phyloP scores from a whole-genome alignment of 2,888 invertebrate genomes.

The Meliscaeva auricollis region DNA sequence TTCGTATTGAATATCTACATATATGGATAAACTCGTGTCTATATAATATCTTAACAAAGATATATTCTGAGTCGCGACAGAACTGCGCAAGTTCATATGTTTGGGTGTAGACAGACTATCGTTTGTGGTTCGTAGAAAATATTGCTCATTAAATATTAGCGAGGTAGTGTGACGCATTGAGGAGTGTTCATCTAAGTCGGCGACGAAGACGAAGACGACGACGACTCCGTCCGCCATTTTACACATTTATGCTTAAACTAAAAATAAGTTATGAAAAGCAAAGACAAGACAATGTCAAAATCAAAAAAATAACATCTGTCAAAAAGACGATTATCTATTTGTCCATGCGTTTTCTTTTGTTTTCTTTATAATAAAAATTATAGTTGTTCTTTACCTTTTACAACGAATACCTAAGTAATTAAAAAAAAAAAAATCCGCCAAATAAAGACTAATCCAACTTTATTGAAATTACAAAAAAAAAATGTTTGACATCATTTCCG shows the following conservation, averaged over 20 bases:
- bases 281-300: conserved; percentile 25
- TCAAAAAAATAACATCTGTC: conserved; percentile 12
- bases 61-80: conserved; percentile 59
- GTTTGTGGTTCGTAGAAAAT: conserved; percentile 62
- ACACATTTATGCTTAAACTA: conserved; percentile 54
- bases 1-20: conserved; percentile 69
- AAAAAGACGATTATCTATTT: conserved; percentile 9
- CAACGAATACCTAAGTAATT: background rate
- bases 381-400: background rate
- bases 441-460: conserved; percentile 58
- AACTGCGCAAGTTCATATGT: conserved; percentile 73
- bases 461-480: conserved; percentile 58
- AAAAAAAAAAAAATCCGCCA: conserved; percentile 27
- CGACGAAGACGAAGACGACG: conserved; percentile 16
- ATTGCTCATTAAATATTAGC: conserved; percentile 69
- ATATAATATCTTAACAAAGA: conserved; percentile 53
- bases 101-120: conserved; percentile 74
- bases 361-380: conserved; percentile 13
- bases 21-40: conserved; percentile 68
- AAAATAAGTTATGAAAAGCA: conserved; percentile 39
- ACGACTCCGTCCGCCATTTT: conserved; percentile 73
- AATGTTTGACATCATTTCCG: conserved; percentile 69
- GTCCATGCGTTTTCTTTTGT: conserved; percentile 4
- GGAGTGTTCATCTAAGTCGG: conserved; percentile 85
- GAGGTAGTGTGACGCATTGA: conserved; percentile 85